phyloP scores from a whole-genome alignment of 1,140 invertebrate genomes.

The Bombus consobrinus region DNA sequence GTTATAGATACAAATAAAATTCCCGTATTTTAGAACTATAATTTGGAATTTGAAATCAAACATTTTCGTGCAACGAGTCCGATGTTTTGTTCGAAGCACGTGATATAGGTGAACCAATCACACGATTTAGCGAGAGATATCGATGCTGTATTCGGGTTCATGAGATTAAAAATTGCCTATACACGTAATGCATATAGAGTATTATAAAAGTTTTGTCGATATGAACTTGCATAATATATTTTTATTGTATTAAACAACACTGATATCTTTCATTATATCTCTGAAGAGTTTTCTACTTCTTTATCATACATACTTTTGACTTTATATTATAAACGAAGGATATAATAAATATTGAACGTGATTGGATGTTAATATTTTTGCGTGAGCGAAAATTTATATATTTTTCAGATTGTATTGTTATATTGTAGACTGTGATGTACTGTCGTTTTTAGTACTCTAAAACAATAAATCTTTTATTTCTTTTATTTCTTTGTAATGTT shows the following conservation, averaged over 20 bases:
- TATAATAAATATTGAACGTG: background rate
- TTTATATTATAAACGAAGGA: background rate
- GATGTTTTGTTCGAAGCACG: slow-evolving; percentile 1
- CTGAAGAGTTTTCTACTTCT: background rate
- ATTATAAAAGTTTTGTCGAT: slow-evolving; percentile 9
- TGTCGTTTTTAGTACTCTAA: background rate
- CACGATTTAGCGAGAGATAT: background rate
- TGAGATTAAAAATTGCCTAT: slow-evolving; percentile 19
- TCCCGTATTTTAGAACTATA: background rate
- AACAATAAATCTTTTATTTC: background rate
- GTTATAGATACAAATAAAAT: background rate
- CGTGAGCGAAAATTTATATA: background rate
- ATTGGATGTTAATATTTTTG: background rate
- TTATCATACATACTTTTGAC: background rate
- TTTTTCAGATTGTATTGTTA: background rate
- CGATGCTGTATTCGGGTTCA: slow-evolving; percentile 3
- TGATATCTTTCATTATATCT: background rate
- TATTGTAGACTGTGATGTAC: background rate
- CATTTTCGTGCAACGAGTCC: background rate
- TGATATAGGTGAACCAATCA: slow-evolving; percentile 2
- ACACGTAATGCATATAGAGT: background rate
- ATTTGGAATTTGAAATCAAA: slow-evolving; percentile 6
- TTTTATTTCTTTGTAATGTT: background rate
- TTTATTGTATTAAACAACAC: background rate
- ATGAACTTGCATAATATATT: background rate